Conservation (phyloP, 2,797 vertebrate species). For the Carcharodon carcharias region DNA sequence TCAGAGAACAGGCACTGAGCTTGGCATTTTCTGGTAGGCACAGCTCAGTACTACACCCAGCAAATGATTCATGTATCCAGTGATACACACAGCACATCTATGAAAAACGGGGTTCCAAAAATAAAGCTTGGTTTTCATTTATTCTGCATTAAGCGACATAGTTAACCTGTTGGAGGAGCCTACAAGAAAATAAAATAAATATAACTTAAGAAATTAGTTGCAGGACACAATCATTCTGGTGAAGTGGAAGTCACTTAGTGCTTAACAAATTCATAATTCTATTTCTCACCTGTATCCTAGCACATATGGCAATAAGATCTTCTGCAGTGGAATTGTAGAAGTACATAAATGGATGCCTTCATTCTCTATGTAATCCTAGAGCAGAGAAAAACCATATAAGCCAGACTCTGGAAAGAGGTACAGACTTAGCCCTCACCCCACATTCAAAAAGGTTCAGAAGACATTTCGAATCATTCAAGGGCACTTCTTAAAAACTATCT, state of each 20-base stretch:
- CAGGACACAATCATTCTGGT: neutral
- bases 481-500: neutral
- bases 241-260: neutral
- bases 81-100: neutral
- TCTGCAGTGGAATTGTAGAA: constrained; percentile 57
- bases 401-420: neutral
- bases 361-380: constrained; percentile 66
- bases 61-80: neutral
- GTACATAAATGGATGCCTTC: constrained; percentile 54
- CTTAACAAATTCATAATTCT: neutral
- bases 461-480: neutral
- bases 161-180: neutral
- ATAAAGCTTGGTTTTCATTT: neutral
- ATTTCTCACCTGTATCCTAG: constrained; percentile 60
- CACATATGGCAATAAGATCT: constrained; percentile 68
- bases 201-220: neutral
- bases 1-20: neutral
- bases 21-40: neutral
- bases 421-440: neutral
- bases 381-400: neutral
- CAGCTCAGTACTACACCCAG: neutral
- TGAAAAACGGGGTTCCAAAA: neutral
- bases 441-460: neutral
- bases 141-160: neutral
- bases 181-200: neutral